Conservation (phyloP, 1,140 invertebrate genomes). For the Heliconius hewitsoni region DNA sequence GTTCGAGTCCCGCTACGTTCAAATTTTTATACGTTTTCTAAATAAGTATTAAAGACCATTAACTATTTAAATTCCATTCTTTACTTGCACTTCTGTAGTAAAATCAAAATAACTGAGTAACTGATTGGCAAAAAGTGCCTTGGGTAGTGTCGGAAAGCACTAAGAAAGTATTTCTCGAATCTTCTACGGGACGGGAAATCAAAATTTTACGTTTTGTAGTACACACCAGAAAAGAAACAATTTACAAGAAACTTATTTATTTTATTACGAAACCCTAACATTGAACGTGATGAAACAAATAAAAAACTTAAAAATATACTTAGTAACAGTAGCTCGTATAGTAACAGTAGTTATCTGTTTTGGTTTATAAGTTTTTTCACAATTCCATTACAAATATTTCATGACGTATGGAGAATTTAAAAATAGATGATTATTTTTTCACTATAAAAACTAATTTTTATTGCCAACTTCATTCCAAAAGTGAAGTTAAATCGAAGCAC, state of each 20-base stretch:
- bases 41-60: too few relatives aligned
- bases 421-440: not conserved
- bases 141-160: too few relatives aligned
- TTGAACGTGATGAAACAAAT: not conserved
- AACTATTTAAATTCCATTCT: too few relatives aligned
- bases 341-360: not conserved
- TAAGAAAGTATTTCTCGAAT: too few relatives aligned
- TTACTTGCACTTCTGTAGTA: too few relatives aligned
- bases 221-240: too few relatives aligned
- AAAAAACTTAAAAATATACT: not conserved
- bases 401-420: not conserved
- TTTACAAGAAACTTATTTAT: not conserved
- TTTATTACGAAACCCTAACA: not conserved
- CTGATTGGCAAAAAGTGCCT: too few relatives aligned
- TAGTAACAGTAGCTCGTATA: not conserved
- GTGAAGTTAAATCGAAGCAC: not conserved
- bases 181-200: too few relatives aligned
- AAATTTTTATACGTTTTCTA: too few relatives aligned
- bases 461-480: conserved; percentile 11
- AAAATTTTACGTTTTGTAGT: too few relatives aligned
- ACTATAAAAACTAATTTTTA: not conserved
- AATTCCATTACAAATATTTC: not conserved
- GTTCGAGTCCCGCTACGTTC: too few relatives aligned
- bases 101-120: too few relatives aligned
- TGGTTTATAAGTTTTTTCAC: not conserved